Conservation (phyloP, 2,797 vertebrate genomes). For the Enteromius afrohamiltoni region DNA sequence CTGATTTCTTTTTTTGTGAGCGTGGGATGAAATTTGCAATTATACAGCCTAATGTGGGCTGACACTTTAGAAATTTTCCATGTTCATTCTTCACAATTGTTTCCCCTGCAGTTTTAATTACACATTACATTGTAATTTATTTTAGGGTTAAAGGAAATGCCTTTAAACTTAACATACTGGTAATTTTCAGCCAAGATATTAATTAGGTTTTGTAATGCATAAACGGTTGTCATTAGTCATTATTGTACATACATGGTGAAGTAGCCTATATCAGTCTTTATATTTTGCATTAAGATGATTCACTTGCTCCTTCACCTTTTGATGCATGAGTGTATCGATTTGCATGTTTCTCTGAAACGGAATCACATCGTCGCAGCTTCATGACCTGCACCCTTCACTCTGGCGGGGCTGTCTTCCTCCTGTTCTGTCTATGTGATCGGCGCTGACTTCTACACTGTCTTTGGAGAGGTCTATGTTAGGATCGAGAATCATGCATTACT, state of each 20-base stretch:
- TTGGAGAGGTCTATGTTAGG: neutral
- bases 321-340: conserved; percentile 44
- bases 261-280: neutral
- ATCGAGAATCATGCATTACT: conserved; percentile 66
- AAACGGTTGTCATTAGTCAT: neutral
- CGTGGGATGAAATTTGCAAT: neutral
- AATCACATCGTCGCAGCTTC: conserved; percentile 13
- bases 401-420: neutral
- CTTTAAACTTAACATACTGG: neutral
- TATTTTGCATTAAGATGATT: conserved; percentile 9
- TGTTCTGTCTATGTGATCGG: neutral
- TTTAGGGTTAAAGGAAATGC: neutral
- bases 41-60: neutral
- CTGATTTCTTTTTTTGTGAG: neutral
- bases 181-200: neutral
- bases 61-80: neutral
- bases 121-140: neutral
- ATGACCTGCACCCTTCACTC: neutral
- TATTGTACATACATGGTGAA: neutral
- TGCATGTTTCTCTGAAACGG: conserved; percentile 46
- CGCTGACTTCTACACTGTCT: neutral
- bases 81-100: neutral
- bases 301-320: conserved; percentile 39
- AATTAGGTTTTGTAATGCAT: neutral
- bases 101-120: neutral